Conservation (phyloP, 2,113 vertebrate genomes). For the Heterotilapia buettikoferi region DNA sequence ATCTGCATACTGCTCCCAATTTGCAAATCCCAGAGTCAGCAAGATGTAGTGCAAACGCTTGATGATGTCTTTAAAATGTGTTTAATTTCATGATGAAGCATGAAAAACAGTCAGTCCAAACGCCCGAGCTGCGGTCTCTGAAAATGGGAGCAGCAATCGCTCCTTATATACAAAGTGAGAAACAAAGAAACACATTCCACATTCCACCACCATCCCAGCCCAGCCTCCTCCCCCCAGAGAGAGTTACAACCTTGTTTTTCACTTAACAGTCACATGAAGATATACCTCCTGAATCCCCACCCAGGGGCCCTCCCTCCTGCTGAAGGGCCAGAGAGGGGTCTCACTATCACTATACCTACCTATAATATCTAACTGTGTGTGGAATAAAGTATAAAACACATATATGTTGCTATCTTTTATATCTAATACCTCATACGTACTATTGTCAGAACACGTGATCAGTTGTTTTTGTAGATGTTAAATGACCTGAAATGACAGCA, state of each 20-base stretch:
- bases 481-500: background rate
- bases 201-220: background rate
- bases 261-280: background rate
- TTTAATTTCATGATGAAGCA: background rate
- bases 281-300: background rate
- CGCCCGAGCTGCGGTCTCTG: fast-evolving
- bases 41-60: background rate
- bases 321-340: background rate
- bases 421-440: background rate
- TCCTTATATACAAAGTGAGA: background rate
- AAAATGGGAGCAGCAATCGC: background rate
- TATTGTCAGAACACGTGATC: background rate
- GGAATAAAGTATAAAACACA: background rate
- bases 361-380: background rate
- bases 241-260: background rate
- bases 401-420: background rate
- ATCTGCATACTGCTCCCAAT: background rate
- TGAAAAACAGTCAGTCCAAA: background rate
- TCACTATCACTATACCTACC: background rate
- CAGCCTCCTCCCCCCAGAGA: background rate
- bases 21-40: background rate
- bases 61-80: background rate
- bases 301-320: background rate
- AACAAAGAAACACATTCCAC: background rate
- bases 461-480: background rate